Evolutionary conservation across 2,797 vertebrate species (phyloP).

Genomic region (Arremon brunneinucha): DNA sequence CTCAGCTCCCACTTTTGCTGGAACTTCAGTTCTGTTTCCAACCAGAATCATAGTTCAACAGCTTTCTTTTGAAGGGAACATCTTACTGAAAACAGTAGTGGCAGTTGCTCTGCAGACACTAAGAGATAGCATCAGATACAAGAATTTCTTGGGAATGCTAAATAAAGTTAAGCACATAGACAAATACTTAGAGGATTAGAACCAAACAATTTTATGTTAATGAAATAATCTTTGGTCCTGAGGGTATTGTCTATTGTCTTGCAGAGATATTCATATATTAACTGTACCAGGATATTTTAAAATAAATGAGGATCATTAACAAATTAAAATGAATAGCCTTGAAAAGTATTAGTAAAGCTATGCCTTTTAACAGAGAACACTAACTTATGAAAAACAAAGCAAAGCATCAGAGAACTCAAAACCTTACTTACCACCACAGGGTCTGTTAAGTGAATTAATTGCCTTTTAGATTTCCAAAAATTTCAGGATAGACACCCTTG

Average conservation of each 20-base stretch:
- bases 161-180: not conserved
- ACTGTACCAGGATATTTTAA: not conserved
- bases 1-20: not conserved
- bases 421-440: not conserved
- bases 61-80: not conserved
- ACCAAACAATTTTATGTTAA: not conserved
- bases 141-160: not conserved
- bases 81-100: not conserved
- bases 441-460: not conserved
- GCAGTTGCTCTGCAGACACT: not conserved
- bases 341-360: not conserved
- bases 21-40: not conserved
- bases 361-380: not conserved
- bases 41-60: not conserved
- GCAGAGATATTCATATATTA: not conserved
- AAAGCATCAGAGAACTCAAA: not conserved
- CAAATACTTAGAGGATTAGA: not conserved
- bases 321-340: not conserved
- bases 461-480: not conserved
- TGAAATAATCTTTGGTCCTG: not conserved
- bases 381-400: not conserved
- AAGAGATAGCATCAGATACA: not conserved
- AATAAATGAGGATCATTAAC: not conserved
- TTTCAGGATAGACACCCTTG: fast-evolving
- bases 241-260: not conserved